A percentile compares a stretch with the other conserved stretches of the same genome.
These are phyloP conservation scores for Enteromius radiatus DNA, from an alignment of 2,797 vertebrate genomes.

Conservation along the genomic window DNA sequence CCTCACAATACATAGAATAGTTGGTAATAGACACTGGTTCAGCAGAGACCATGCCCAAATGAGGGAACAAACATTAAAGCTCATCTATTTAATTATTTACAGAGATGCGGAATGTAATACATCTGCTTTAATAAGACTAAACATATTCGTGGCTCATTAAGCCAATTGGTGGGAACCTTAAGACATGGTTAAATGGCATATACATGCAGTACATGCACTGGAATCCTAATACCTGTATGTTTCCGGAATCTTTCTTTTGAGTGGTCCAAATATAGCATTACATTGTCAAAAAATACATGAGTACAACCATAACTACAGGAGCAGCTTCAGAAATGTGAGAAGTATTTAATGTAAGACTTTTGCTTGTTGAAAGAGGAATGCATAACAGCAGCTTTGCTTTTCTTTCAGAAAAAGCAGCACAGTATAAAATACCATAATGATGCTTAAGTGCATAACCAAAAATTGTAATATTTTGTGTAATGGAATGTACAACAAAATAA, in stretches of 20 bases:
- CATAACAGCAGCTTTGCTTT: neutral
- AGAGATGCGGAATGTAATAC: neutral
- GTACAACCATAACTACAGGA: neutral
- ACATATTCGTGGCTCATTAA: neutral
- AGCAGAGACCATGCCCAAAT: neutral
- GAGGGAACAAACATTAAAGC: neutral
- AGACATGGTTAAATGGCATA: conserved; percentile 7
- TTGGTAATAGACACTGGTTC: neutral
- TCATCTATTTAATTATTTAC: neutral
- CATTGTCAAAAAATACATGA: neutral
- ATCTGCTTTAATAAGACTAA: conserved; percentile 13
- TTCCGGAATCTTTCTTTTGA: neutral
- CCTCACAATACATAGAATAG: neutral
- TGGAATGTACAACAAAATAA: neutral
- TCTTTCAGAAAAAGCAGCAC: neutral
- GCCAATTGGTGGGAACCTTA: neutral
- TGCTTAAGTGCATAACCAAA: neutral
- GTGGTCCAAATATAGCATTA: neutral
- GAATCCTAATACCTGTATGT: neutral
- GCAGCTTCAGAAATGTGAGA: neutral
- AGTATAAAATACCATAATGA: neutral
- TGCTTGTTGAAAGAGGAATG: conserved; percentile 7
- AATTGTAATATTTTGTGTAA: neutral
- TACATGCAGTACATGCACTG: neutral
- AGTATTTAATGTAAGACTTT: conserved; percentile 27